These are phyloP conservation scores for Eustalomyia histrio DNA, from an alignment of 2,888 invertebrate species.

Conservation along the genomic window DNA sequence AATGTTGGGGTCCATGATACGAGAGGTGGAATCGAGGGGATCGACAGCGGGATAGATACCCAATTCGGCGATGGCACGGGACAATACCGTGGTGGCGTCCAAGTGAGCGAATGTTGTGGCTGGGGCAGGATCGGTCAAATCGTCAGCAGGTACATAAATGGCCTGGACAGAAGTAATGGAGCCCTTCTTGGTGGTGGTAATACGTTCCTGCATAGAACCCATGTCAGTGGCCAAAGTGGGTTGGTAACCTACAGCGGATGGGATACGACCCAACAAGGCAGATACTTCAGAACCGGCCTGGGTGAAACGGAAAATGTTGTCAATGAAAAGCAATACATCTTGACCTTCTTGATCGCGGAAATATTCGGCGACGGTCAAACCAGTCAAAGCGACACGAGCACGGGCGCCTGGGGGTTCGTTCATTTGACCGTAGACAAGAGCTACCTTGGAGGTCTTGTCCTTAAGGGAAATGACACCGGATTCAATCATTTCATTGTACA, in stretches of 20 bases:
- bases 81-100: constrained; percentile 96
- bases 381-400: constrained; percentile 94
- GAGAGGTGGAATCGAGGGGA: constrained; percentile 94
- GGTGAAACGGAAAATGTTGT: constrained; percentile 96
- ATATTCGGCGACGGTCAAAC: constrained; percentile 94
- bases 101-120: constrained; percentile 97
- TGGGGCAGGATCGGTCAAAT: constrained; percentile 96
- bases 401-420: constrained; percentile 97
- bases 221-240: constrained; percentile 97
- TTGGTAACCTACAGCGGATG: constrained; percentile 96
- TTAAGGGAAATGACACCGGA: constrained; percentile 93
- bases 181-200: constrained; percentile 95
- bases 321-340: constrained; percentile 95
- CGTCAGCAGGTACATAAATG: constrained; percentile 96
- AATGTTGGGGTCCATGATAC: constrained; percentile 95
- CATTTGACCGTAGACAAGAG: constrained; percentile 96
- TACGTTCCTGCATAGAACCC: constrained; percentile 97
- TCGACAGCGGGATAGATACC: constrained; percentile 97
- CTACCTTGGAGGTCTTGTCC: constrained; percentile 90
- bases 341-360: constrained; percentile 97
- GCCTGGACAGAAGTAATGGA: constrained; percentile 97
- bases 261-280: constrained; percentile 95
- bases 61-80: constrained; percentile 94
- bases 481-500: constrained; percentile 97
- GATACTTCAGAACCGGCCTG: constrained; percentile 94